phyloP scores from a whole-genome alignment of 2,113 vertebrate genomes.

The Strix uralensis region DNA sequence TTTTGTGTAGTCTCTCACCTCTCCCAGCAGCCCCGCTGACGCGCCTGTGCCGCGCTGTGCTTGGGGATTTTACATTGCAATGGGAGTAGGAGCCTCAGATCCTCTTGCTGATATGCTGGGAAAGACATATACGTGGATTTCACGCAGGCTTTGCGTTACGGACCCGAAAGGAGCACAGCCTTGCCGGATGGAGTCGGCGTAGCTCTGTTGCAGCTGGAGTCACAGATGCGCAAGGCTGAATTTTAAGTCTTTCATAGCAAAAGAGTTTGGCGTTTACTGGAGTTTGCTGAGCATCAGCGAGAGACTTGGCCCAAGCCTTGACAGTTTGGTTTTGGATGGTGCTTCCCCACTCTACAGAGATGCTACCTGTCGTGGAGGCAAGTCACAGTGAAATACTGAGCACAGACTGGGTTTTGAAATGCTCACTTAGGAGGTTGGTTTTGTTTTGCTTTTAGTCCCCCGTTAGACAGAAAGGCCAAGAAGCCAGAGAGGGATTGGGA shows the following conservation, averaged over 20 bases:
- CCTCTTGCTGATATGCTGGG: constrained; percentile 28
- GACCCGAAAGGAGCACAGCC: background rate
- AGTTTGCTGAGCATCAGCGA: background rate
- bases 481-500: background rate
- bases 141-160: background rate
- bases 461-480: constrained; percentile 1
- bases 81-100: constrained; percentile 53
- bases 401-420: background rate
- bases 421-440: background rate
- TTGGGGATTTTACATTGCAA: background rate
- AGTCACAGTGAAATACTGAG: background rate
- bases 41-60: background rate
- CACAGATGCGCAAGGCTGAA: constrained; percentile 6
- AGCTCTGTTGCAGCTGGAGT: background rate
- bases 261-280: constrained; percentile 1
- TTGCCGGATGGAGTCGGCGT: background rate
- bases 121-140: background rate
- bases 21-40: constrained; percentile 38
- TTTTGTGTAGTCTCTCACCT: constrained; percentile 64
- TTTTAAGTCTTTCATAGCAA: background rate
- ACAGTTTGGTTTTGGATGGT: constrained; percentile 48
- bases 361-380: constrained; percentile 46
- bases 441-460: background rate
- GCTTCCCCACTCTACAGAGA: constrained; percentile 30
- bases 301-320: constrained; percentile 14